Evolutionary conservation across 1,140 invertebrate species (phyloP), one percentile per base, ranked within the genome.

Genomic region (Cotesia glomerata): DNA sequence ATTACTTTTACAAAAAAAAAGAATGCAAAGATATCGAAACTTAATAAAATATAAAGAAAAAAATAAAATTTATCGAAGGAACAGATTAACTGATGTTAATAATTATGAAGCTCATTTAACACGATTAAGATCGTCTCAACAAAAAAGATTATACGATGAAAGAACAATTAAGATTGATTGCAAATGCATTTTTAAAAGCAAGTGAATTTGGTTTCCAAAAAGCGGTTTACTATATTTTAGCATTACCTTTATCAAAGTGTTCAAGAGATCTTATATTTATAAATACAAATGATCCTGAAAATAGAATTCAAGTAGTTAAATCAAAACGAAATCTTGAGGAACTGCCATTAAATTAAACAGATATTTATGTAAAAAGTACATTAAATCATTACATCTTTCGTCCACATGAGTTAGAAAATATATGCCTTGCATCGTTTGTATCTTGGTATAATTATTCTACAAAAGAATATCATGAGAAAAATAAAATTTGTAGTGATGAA

Each of bases 171-270:
- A n/a, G n/a, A n/a, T n/a, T n/a, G n/a, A n/a, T 36, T 39, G 36
- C 5, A 39, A 39, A 39, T 39, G 36, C 5, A 39, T 49, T 26
- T 49, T 64, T 34, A 36, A 71, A 45, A n/a, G 62, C 62, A 64
- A 35, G 4, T 39, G 62, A 14, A 64, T 35, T 64, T 13, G 9
- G 11, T 45, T 8, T 75, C n/a, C 80, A 85, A 77, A 81, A 84
- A 75, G 81, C 79, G n/a, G 77, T 73, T 14, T 80, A 74, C 62
- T 70, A 77, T 61, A 32, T 78, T 45, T 64, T 82, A 56, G 58
- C 73, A 4, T 35, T 82, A 11, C 75, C 56, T n/a, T 56, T 80
- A 16, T 75, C 70, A 16, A 58, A 75, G 65, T 73, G 52, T 18
- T 56, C 18, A 36, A 34, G 67, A 69, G 5, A 18, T n/a, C 8